Evolutionary conservation across 2,888 invertebrate species (phyloP).

Genomic region (Ecdyonurus torrentis): DNA sequence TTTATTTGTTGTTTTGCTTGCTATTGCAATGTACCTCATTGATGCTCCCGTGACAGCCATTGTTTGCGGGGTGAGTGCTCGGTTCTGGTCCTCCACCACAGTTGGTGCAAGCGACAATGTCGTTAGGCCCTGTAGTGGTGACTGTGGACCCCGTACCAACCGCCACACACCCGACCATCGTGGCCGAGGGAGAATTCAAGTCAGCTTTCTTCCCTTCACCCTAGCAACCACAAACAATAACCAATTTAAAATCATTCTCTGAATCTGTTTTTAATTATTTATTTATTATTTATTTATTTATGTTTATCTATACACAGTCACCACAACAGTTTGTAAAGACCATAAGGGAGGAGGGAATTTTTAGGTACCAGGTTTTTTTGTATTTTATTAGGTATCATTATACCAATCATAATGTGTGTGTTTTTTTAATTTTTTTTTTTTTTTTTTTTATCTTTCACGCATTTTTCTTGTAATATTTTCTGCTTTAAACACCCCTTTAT

Average conservation of each 20-base stretch:
- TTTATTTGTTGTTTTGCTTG: too few species aligned
- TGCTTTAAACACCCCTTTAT: too few species aligned
- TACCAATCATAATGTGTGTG: too few species aligned
- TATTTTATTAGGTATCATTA: too few species aligned
- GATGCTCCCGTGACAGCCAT: conserved; percentile 47
- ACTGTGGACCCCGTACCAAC: conserved; percentile 13
- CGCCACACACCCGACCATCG: background rate
- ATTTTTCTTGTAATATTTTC: too few species aligned
- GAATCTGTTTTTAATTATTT: background rate
- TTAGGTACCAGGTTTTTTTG: too few species aligned
- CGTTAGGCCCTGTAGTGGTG: conserved; percentile 39
- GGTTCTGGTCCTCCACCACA: conserved; percentile 52
- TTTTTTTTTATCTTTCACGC: too few species aligned
- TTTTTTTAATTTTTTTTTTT: too few species aligned
- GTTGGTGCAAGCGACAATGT: conserved; percentile 68
- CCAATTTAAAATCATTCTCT: too few species aligned
- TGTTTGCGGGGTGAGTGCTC: conserved; percentile 73
- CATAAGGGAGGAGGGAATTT: too few species aligned
- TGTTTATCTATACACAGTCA: too few species aligned
- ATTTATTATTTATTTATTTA: background rate
- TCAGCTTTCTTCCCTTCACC: background rate
- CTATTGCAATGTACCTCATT: too few species aligned
- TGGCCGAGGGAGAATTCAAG: background rate
- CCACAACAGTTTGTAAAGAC: background rate
- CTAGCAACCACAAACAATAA: background rate